Percentiles rank a stretch among this genome's conserved stretches.
Conservation (phyloP, 2,113 vertebrate species). For the Leiothrix lutea region DNA sequence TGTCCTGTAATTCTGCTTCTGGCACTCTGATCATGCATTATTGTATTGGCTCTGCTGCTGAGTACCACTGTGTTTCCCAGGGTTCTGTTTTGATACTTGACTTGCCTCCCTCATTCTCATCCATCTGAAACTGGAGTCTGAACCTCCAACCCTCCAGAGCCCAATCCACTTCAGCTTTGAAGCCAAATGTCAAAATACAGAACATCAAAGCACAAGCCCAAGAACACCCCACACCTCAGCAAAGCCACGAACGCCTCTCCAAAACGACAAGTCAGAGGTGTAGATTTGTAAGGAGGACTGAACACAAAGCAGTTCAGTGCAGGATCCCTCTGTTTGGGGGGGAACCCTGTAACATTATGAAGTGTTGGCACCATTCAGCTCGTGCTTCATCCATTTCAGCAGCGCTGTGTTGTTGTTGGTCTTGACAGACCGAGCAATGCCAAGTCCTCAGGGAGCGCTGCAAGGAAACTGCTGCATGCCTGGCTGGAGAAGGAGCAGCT, state of each 20-base stretch:
- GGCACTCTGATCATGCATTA: background rate
- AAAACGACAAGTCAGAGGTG: background rate
- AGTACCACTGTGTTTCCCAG: background rate
- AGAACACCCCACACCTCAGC: background rate
- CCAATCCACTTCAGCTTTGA: background rate
- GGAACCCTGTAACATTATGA: background rate
- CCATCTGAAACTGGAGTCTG: background rate
- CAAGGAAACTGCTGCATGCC: background rate
- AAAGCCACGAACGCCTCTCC: background rate
- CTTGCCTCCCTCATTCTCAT: background rate
- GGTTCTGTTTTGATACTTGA: background rate
- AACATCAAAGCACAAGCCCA: background rate
- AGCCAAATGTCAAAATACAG: background rate
- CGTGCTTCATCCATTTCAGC: background rate
- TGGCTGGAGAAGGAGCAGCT: conserved; percentile 15
- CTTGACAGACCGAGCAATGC: background rate
- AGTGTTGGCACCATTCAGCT: background rate
- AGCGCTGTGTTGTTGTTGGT: background rate
- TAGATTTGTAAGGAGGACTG: background rate
- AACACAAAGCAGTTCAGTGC: background rate
- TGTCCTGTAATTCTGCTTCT: background rate
- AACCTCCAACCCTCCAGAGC: background rate
- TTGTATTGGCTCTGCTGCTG: background rate
- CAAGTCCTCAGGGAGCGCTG: background rate
- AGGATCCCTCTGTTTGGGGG: background rate